Evolutionary conservation across 2,888 invertebrate genomes (phyloP), one percentile per base, ranked within the genome.

Genomic region (Rosalia funebris): DNA sequence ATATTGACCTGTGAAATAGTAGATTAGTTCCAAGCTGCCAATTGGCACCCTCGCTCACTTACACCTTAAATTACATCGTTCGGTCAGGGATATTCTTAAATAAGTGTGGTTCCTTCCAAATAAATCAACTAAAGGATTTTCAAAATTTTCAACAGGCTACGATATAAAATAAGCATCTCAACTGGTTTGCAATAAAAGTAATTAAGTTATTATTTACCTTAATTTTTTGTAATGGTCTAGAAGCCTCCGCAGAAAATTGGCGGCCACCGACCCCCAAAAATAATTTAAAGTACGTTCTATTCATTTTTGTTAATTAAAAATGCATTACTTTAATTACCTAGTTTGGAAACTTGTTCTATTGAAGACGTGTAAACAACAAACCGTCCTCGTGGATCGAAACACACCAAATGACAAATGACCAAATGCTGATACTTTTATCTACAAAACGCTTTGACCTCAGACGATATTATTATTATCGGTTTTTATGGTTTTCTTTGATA

Each of bases 1-100:
- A 82, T 99, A 98, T 71, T 91, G 88, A 83, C 96, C 96, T 14
- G 25, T 44, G 32, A 39, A 14, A 37, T 54, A 37, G 36, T 2
- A 14, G 44, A 10, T 11, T 63, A 39, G 10, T 47, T n/a, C n/a
- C n/a, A n/a, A n/a, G n/a, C n/a, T n/a, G n/a, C n/a, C n/a, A n/a
- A n/a, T n/a, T n/a, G n/a, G n/a, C n/a, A n/a, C n/a, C n/a, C 12
- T 14, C n/a, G 10, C 5, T 34, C 7, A 86, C 92, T 89, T 86
- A 97, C 98, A 99, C 85, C 98, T 85, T 69, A 99, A 86, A 84
- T 98, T 99, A 82, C 99, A 99, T 65, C 91, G 86, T 82, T 99
- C 99, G 0, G 97, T 97, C 50, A 99, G 84, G 0, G 98, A 98
- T 74, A 99, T 96, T 66, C 99, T 86, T 52, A 99, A 85, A 79